Base-by-base conservation (phyloP, 1,140 invertebrate genomes). In the Calliphora vicina region DNA sequence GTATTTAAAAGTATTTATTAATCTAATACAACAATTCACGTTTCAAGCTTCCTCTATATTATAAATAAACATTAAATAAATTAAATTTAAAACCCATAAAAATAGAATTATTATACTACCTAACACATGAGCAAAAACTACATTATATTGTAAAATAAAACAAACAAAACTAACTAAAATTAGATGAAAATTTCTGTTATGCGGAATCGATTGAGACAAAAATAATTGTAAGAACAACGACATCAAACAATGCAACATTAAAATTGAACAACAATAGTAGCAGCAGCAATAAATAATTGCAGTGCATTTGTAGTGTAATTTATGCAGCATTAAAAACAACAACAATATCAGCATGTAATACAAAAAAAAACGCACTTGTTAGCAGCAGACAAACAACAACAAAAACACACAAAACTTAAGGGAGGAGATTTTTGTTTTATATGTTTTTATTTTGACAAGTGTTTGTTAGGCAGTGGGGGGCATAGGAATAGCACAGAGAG, bases 151-250 rank as follows among this genome's bases (percentile, higher is more conserved):
- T n/a, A 78, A 25, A 78, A 45, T 23, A 20, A 25, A 25, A 78
- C 20, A 35, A 43, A 78, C n/a, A 20, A 78, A 78, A 25, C 3
- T 6, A 35, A 76, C 29, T 45, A 78, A 26, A 80, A 81, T 81
- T 81, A 57, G 57, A 81, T 81, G 45, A 67, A 50, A 81, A 81
- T 81, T 81, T 61, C 80, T 35, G 80, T 29, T 61, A 81, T 81
- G 80, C 80, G 80, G 80, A 81, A 81, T 81, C 45, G 45, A 81
- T 81, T 57, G 26, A 23, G 80, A 67, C 45, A 43, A 78, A 81
- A 81, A 81, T 81, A 61, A 61, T 81, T 81, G 45, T 20, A 61
- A 81, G 80, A 81, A 81, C 80, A 81, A 81, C 80, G 80, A 81
- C 80, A 23, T 67, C 80, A 35, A 81, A 78, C 74, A 78, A 78